Conservation (phyloP, 2,888 invertebrate genomes). For the Leptopilina myrica region DNA sequence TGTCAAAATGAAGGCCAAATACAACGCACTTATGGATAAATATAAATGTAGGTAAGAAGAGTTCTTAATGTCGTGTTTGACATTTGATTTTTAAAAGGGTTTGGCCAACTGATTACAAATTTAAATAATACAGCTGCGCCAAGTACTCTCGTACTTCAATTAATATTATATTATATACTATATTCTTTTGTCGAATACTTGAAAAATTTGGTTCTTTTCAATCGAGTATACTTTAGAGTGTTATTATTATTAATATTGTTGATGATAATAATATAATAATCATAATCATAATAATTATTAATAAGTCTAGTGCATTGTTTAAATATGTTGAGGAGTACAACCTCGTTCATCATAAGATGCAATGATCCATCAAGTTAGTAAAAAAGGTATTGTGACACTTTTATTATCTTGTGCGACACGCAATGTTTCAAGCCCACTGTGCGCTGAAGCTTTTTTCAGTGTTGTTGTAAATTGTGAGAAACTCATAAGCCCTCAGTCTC, state of each 20-base stretch:
- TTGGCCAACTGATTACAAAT: not conserved
- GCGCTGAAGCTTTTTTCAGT: not conserved
- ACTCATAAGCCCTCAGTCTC: constrained; percentile 3
- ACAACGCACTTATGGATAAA: not conserved
- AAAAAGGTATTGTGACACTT: constrained; percentile 45
- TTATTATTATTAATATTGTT: too few species aligned
- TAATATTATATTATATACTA: not conserved
- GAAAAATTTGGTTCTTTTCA: too few species aligned
- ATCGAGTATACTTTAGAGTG: too few species aligned
- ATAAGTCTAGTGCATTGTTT: constrained; percentile 34
- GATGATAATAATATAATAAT: not conserved
- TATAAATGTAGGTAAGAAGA: not conserved
- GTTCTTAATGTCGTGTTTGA: constrained; percentile 8
- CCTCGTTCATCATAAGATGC: constrained; percentile 50
- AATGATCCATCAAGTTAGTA: constrained; percentile 50
- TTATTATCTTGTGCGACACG: constrained; percentile 51
- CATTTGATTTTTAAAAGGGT: constrained; percentile 19
- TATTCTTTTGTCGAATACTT: not conserved
- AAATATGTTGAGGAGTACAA: constrained; percentile 47
- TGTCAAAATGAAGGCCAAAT: constrained; percentile 16
- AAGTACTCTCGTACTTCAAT: not conserved
- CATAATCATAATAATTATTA: not conserved
- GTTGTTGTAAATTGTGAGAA: not conserved
- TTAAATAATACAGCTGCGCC: constrained; percentile 25
- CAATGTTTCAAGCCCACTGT: constrained; percentile 22